These are phyloP conservation scores for Enteromius afrohamiltoni DNA, from an alignment of 2,797 vertebrate genomes.

Conservation along the genomic window DNA sequence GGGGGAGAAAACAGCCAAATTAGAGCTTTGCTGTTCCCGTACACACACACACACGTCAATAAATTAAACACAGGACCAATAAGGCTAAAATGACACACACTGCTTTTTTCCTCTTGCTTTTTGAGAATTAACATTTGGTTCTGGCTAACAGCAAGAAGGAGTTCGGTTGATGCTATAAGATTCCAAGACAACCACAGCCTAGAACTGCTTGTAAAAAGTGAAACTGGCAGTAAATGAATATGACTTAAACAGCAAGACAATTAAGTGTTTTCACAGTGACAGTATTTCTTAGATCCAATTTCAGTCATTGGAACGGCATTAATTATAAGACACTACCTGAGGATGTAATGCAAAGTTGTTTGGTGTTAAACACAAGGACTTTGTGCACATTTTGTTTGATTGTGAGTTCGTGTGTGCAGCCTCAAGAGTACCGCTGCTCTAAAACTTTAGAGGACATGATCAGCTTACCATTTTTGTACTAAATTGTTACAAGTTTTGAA, in stretches of 20 bases:
- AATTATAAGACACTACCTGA: neutral
- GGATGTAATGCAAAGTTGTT: neutral
- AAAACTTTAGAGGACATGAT: neutral
- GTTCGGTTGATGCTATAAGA: slow-evolving; percentile 33
- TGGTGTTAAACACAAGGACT: neutral
- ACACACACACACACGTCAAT: slow-evolving; percentile 49
- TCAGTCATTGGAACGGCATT: neutral
- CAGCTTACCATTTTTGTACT: slow-evolving; percentile 32
- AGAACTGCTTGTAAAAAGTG: slow-evolving; percentile 59
- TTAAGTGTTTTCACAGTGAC: slow-evolving; percentile 12
- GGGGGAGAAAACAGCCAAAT: slow-evolving; percentile 56
- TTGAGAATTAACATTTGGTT: slow-evolving; percentile 30
- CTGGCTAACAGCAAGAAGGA: slow-evolving; percentile 22
- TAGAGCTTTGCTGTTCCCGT: slow-evolving; percentile 55
- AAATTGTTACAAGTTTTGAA: slow-evolving; percentile 15
- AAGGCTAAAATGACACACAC: slow-evolving; percentile 56
- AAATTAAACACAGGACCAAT: slow-evolving; percentile 57
- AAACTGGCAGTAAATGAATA: slow-evolving; percentile 58
- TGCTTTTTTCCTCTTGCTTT: slow-evolving; percentile 42
- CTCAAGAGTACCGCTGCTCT: neutral
- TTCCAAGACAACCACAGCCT: slow-evolving; percentile 55
- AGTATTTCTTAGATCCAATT: neutral
- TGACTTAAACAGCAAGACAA: slow-evolving; percentile 48
- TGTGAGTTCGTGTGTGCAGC: neutral
- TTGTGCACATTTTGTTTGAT: slow-evolving; percentile 5